phyloP scores from a whole-genome alignment of 2,888 invertebrate species.

The Lottia scabra region DNA sequence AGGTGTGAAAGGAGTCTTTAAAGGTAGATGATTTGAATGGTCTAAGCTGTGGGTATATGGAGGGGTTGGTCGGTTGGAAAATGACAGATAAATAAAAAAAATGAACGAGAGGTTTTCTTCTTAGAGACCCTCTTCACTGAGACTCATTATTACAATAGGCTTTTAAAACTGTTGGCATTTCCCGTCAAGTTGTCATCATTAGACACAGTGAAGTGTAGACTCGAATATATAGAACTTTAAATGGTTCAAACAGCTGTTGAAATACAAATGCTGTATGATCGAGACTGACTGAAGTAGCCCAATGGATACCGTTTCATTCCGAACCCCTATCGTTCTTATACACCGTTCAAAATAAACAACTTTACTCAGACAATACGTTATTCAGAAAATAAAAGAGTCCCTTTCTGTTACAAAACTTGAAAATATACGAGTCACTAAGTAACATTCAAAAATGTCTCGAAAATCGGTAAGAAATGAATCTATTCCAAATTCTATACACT shows the following conservation, averaged over 20 bases:
- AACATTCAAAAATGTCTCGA: too few species aligned
- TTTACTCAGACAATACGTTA: too few species aligned
- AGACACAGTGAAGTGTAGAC: neutral
- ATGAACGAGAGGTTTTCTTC: neutral
- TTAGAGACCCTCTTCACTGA: neutral
- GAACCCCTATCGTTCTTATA: too few species aligned
- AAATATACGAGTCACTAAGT: too few species aligned
- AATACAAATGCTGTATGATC: too few species aligned
- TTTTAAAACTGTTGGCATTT: neutral
- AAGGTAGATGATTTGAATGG: neutral
- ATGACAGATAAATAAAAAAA: neutral
- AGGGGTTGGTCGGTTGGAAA: neutral
- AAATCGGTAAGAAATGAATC: too few species aligned
- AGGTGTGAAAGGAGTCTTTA: neutral
- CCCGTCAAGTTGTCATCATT: constrained; percentile 1
- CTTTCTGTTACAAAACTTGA: too few species aligned
- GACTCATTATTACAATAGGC: constrained; percentile 4
- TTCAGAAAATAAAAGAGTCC: too few species aligned
- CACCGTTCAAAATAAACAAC: too few species aligned
- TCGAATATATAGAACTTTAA: too few species aligned
- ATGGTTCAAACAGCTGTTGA: too few species aligned
- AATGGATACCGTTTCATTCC: neutral
- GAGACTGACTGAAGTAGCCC: neutral
- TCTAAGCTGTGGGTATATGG: neutral
- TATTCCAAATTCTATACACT: too few species aligned